Base-by-base conservation (phyloP, 2,888 invertebrate species). In the Syrista parreyssii region DNA sequence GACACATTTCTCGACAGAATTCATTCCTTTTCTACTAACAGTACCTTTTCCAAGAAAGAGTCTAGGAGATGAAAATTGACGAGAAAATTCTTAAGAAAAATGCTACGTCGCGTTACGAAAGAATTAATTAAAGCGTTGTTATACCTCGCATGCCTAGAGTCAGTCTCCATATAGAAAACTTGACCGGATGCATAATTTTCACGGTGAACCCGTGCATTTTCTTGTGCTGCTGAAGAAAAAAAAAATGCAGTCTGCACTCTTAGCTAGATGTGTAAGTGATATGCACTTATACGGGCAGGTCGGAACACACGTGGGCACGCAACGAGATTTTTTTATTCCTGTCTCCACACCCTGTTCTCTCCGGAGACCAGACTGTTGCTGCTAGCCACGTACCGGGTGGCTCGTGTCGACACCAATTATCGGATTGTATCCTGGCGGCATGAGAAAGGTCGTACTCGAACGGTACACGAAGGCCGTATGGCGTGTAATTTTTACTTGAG, bases 241-340 rank as follows among this genome's bases (percentile, higher is more conserved):
- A 76, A 78, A 81, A 77, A 74, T 80, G 77, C 76, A 80, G 40
- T 76, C 69, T 73, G 75, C 74, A 76, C 55, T 55, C 55, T 23
- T 55, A 23, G 55, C 55, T 55, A 55, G 55, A 55, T 55, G 55
- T 23, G 79, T 78, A 80, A 77, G 78, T 78, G 86, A 86, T 86
- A 83, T 86, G 83, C 81, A 82, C 84, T 86, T 86, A 86, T 86
- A 86, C 83, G 84, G 85, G 78, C 75, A 75, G 83, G 77, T 77
- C 79, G 76, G 32, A 78, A 78, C 76, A 81, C 79, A 82, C 79
- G 82, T 83, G 82, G 82, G 82, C 79, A 80, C 79, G 76, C 68
- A 75, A 75, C 74, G 74, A 74, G 73, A 75, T 68, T 79, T 80
- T 81, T 81, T 80, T 68, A 75, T 76, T 75, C 76, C 68, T 76